phyloP scores from a whole-genome alignment of 2,888 invertebrate genomes.

The Troides oblongomaculatus region DNA sequence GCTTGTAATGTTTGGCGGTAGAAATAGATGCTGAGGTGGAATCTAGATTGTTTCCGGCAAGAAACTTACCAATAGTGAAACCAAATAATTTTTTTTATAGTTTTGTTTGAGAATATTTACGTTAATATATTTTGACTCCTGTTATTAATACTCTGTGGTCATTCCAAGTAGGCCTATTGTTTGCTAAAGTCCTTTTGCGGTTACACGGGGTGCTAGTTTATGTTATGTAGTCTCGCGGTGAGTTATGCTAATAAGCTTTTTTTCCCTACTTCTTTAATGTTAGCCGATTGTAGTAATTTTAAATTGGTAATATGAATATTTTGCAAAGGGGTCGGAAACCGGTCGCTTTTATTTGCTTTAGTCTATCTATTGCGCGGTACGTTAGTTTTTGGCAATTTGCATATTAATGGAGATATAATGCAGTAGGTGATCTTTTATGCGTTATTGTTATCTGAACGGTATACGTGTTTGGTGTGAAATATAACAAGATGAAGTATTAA shows the following conservation, averaged over 20 bases:
- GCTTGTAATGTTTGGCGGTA: too few species aligned
- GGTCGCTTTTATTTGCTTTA: constrained; percentile 10
- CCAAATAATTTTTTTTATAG: too few species aligned
- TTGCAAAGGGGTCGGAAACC: constrained; percentile 13
- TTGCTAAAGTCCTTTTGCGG: constrained; percentile 52
- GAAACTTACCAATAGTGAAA: too few species aligned
- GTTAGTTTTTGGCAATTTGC: constrained; percentile 2
- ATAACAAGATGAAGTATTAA: too few species aligned
- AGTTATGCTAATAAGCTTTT: constrained; percentile 52
- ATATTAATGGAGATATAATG: constrained; percentile 4
- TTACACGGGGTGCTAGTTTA: constrained; percentile 53
- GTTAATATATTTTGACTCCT: background rate
- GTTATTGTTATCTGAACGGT: too few species aligned
- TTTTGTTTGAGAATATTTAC: background rate
- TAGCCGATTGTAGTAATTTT: background rate
- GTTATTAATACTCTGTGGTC: constrained; percentile 33
- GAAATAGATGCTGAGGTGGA: too few species aligned
- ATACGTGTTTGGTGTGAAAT: too few species aligned
- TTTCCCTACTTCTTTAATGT: constrained; percentile 32
- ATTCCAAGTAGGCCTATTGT: constrained; percentile 36
- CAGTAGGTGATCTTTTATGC: too few species aligned
- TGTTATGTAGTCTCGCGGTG: constrained; percentile 46
- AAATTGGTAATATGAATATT: constrained; percentile 19
- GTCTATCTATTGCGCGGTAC: constrained; percentile 9
- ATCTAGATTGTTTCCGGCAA: too few species aligned